Evolutionary conservation across 2,797 vertebrate genomes (phyloP), one percentile per base, ranked within the genome.

Genomic region (Hippoglossus hippoglossus): DNA sequence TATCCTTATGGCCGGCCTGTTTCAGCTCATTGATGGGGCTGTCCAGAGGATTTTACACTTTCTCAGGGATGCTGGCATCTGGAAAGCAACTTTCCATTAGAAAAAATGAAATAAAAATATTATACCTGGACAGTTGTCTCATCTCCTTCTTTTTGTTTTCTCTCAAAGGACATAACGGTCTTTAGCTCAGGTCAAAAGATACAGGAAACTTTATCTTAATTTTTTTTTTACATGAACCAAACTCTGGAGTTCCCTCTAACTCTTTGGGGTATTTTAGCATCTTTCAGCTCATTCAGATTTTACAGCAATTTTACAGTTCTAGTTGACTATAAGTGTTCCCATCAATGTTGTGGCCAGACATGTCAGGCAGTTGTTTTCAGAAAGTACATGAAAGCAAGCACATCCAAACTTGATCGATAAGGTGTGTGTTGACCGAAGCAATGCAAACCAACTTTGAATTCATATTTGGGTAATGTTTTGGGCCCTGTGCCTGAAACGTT

Each of bases 31-130:
- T 71, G 82, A 84, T 62, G 83, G 82, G 77, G 71, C 85, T 82
- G 86, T 85, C 77, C 80, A 86, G 58, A 68, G 73, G 77, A 88
- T 85, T 82, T 84, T 83, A 90, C 90, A 88, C 83, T 92, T 92
- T 94, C 94, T 95, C 94, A 95, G 95, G 94, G 94, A 95, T 94
- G 92, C 91, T 93, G 93, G 91, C 92, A 92, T 94, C 92, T 94
- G 92, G 86, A 94, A 91, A 94, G 81, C 76, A 88, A 87, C 77
- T 90, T 93, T 90, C 90, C 88, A 87, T 82, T 84, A 66, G 79
- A 92, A 86, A 69, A 88, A 77, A 61, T 63, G 6, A 87, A 93
- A 87, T 79, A 78, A 91, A 90, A 90, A 84, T 18, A 82, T 78
- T 54, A 75, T 50, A 75, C 65, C 61, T 79, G 18, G 81, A 58